These are phyloP conservation scores for Scomber colias DNA, from an alignment of 2,113 vertebrate genomes.

Conservation along the genomic window DNA sequence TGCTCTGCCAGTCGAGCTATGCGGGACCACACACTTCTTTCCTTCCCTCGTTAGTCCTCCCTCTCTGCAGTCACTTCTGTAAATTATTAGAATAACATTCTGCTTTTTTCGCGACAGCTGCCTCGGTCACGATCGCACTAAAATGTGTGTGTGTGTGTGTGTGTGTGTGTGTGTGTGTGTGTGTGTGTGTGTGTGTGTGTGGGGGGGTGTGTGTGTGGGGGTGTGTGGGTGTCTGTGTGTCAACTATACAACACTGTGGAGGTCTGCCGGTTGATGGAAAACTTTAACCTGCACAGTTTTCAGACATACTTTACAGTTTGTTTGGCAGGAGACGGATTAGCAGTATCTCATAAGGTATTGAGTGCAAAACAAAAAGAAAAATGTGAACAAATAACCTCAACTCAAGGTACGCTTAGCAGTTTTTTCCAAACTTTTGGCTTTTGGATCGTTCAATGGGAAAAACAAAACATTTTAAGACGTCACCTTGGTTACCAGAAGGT, in stretches of 20 bases:
- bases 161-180: constrained; percentile 7
- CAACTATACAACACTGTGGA: background rate
- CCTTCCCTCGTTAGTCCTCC: constrained; percentile 41
- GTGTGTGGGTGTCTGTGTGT: constrained; percentile 8
- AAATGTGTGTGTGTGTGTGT: background rate
- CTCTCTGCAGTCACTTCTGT: constrained; percentile 35
- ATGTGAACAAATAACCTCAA: too few species aligned
- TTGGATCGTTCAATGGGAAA: too few species aligned
- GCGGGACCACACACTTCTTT: constrained; percentile 69
- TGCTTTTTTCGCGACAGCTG: constrained; percentile 42
- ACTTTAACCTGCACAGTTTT: background rate
- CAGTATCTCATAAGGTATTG: too few species aligned
- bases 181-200: constrained; percentile 6
- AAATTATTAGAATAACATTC: constrained; percentile 35
- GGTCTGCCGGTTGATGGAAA: background rate
- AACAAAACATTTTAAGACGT: too few species aligned
- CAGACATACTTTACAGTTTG: background rate
- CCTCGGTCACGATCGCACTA: constrained; percentile 10
- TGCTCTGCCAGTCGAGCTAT: constrained; percentile 48
- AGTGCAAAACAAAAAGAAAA: too few species aligned
- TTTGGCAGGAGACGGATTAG: too few species aligned
- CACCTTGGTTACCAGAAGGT: too few species aligned
- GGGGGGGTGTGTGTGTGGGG: too few species aligned
- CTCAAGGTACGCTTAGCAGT: too few species aligned
- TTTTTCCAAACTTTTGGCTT: too few species aligned